Conservation (phyloP, 2,888 invertebrate genomes). For the Tipula vernalis region DNA sequence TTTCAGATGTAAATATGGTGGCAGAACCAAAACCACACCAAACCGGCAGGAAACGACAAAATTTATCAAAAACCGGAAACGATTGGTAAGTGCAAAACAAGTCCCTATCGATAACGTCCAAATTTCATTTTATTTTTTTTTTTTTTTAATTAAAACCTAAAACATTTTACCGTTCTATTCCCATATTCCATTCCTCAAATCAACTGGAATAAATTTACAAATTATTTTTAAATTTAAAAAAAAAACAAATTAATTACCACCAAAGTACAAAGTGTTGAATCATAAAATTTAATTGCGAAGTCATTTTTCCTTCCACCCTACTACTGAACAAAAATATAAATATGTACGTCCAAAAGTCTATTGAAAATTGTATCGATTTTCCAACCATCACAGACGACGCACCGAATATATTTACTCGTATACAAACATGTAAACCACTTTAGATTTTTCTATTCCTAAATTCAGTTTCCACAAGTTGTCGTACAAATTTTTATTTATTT, state of each 20-base stretch:
- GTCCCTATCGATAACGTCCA: neutral
- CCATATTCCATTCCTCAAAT: neutral
- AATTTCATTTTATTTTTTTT: neutral
- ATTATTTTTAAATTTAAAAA: neutral
- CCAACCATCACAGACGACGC: neutral
- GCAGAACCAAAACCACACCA: conserved; percentile 56
- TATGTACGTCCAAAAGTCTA: neutral
- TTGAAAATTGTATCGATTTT: neutral
- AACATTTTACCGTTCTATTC: neutral
- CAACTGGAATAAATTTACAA: neutral
- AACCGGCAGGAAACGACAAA: conserved; percentile 46
- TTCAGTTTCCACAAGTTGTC: neutral
- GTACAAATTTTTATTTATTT: neutral
- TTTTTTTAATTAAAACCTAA: neutral
- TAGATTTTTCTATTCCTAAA: neutral
- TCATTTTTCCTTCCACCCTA: neutral
- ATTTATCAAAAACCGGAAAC: conserved; percentile 47
- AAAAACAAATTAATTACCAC: neutral
- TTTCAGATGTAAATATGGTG: conserved; percentile 54
- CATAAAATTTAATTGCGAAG: neutral
- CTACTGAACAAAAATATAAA: neutral
- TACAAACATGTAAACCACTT: neutral
- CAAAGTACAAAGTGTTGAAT: neutral
- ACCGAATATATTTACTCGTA: neutral
- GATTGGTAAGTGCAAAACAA: conserved; percentile 40